Percentiles rank a stretch among this genome's conserved stretches.
Evolutionary conservation across 2,797 vertebrate species (phyloP).

Genomic region (Sebastes diaconus): DNA sequence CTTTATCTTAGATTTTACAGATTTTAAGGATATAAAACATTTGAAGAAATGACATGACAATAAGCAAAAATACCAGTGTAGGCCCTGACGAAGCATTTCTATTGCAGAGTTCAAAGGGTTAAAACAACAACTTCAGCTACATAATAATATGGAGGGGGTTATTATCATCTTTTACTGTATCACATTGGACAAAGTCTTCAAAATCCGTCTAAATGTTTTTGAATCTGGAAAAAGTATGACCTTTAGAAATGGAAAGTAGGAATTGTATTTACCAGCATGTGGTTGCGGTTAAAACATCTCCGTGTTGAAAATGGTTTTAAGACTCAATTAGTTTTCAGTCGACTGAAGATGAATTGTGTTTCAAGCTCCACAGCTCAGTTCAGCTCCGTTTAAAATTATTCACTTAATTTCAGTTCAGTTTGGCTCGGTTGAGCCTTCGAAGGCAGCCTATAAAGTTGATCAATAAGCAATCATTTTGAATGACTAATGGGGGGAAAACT

Average conservation of each 20-base stretch:
- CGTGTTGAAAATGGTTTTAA: background rate
- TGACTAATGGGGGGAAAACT: background rate
- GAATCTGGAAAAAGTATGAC: background rate
- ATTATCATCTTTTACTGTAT: background rate
- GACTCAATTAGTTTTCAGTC: background rate
- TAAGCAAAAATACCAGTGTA: accelerated
- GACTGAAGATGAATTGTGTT: background rate
- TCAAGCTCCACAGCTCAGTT: background rate
- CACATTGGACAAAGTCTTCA: background rate
- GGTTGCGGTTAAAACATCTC: background rate
- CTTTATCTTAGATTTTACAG: accelerated
- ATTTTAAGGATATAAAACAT: accelerated
- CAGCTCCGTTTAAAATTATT: background rate
- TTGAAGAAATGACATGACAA: no score
- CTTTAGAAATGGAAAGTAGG: background rate
- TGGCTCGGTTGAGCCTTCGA: background rate
- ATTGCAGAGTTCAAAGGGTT: no score
- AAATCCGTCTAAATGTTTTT: background rate
- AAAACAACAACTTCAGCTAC: background rate
- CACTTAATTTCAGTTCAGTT: background rate
- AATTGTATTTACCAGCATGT: background rate
- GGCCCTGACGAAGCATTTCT: no score
- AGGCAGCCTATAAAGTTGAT: background rate
- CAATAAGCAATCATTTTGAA: background rate
- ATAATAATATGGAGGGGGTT: background rate